Percentiles rank a stretch among this genome's conserved stretches.
These are phyloP conservation scores for Coturnix japonica DNA, from an alignment of 2,113 vertebrate genomes.

Conservation along the genomic window DNA sequence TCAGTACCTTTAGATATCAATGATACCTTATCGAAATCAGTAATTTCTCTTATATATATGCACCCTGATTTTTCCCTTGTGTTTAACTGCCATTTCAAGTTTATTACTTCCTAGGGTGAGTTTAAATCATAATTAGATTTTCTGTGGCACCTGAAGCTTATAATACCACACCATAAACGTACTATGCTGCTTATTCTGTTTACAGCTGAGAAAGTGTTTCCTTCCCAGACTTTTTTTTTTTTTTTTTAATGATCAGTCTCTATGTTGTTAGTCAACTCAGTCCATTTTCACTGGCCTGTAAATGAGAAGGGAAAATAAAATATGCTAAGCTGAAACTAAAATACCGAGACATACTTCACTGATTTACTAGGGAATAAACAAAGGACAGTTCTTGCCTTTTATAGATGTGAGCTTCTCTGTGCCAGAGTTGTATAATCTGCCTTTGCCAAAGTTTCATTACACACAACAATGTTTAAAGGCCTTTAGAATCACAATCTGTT, in stretches of 20 bases:
- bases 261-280: constrained; percentile 8
- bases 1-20: neutral
- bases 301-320: constrained; percentile 46
- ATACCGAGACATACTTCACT: constrained; percentile 67
- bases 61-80: neutral
- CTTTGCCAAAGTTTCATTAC: constrained; percentile 54
- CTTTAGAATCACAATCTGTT: neutral
- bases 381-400: constrained; percentile 79
- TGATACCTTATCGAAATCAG: neutral
- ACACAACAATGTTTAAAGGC: neutral
- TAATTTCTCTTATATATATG: neutral
- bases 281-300: constrained; percentile 17
- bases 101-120: neutral
- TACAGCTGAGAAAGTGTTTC: neutral
- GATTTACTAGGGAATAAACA: constrained; percentile 76
- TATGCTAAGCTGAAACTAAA: constrained; percentile 71
- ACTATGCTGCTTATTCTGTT: neutral
- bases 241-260: neutral
- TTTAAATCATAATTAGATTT: neutral
- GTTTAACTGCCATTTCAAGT: neutral
- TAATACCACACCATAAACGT: neutral
- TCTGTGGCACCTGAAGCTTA: neutral
- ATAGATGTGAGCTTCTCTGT: constrained; percentile 65
- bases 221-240: constrained; percentile 27
- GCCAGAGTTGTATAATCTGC: constrained; percentile 35